Conservation (phyloP, 92 coral and sea anemone species). For the Zoanthus solanderi region DNA sequence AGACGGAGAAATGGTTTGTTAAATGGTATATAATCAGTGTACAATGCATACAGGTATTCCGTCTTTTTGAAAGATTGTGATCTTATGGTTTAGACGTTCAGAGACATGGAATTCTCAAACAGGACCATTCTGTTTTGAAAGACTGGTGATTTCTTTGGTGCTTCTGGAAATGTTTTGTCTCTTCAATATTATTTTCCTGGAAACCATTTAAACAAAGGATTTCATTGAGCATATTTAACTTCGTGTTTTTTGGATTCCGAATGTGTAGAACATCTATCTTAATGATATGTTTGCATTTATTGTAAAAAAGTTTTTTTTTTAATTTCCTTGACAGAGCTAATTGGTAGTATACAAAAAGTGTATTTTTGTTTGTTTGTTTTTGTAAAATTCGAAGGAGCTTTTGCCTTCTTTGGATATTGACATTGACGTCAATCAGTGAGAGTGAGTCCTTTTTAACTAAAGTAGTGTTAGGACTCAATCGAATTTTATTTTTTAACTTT, state of each 20-base stretch:
- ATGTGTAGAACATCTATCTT: neutral
- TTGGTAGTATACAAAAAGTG: no score
- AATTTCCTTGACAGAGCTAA: no score
- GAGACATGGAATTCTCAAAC: constrained; percentile 21
- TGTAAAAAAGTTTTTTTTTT: no score
- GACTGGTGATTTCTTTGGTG: neutral
- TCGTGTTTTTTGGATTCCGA: neutral
- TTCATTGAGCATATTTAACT: neutral
- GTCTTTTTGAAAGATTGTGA: neutral
- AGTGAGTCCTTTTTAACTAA: neutral
- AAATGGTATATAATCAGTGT: neutral
- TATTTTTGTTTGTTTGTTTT: neutral
- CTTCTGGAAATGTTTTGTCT: neutral
- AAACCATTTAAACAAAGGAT: constrained; percentile 37
- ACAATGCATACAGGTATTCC: neutral
- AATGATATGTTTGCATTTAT: no score
- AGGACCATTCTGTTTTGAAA: constrained; percentile 29
- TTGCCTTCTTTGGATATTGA: neutral
- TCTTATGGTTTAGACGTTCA: constrained; percentile 11
- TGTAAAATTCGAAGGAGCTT: neutral
- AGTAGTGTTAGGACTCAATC: no score
- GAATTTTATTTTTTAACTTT: no score
- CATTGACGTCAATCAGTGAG: no score
- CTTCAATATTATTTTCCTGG: neutral
- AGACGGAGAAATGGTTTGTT: neutral